These are phyloP conservation scores for Andrena praecox DNA, from an alignment of 2,888 invertebrate species.

Conservation along the genomic window DNA sequence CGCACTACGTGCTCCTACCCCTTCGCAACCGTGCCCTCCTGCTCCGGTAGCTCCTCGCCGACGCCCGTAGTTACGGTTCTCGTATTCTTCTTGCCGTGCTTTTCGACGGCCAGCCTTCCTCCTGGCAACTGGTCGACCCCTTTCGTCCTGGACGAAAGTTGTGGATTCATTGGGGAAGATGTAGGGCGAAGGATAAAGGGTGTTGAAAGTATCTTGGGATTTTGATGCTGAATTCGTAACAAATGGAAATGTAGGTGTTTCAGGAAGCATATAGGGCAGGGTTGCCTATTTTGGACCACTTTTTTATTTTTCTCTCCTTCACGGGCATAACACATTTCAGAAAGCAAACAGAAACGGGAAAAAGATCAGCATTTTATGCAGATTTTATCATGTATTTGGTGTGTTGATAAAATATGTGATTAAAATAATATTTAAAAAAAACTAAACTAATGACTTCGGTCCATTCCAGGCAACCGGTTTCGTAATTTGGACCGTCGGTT, in stretches of 20 bases:
- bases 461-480: too few species aligned
- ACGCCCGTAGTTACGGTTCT: not conserved
- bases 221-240: not conserved
- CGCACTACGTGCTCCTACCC: constrained; percentile 41
- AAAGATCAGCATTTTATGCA: too few species aligned
- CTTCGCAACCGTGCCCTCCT: constrained; percentile 16
- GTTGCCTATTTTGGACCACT: too few species aligned
- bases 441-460: too few species aligned
- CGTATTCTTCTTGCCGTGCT: not conserved
- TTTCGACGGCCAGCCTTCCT: constrained; percentile 10
- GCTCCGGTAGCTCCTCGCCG: constrained; percentile 20
- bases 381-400: too few species aligned
- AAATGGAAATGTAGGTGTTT: constrained; percentile 12
- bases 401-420: too few species aligned
- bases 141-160: constrained; percentile 23
- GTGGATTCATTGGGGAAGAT: constrained; percentile 27
- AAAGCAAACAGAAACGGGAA: too few species aligned
- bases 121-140: not conserved
- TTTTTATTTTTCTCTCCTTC: too few species aligned
- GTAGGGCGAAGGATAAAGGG: not conserved
- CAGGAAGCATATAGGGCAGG: too few species aligned
- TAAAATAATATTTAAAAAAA: too few species aligned
- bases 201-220: not conserved
- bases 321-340: too few species aligned
- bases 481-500: too few species aligned